Evolutionary conservation across 2,888 invertebrate genomes (phyloP).

Genomic region (Melanchra persicariae): DNA sequence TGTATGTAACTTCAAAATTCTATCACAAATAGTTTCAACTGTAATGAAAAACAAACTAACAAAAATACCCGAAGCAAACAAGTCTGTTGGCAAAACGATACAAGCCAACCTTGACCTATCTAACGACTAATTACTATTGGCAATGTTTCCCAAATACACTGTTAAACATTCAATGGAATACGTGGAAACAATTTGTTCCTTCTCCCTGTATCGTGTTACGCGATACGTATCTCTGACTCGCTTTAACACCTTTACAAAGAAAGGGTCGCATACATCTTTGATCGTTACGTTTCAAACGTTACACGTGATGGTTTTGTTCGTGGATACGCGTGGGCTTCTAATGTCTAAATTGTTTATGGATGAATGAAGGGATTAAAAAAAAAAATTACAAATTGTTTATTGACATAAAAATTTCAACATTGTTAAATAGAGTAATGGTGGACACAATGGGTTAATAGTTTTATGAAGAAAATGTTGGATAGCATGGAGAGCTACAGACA

Average conservation of each 20-base stretch:
- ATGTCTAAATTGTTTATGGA: constrained; percentile 37
- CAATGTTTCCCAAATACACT: constrained; percentile 73
- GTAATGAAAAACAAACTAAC: constrained; percentile 24
- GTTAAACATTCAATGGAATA: constrained; percentile 60
- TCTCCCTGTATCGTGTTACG: constrained; percentile 63
- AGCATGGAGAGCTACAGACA: no score
- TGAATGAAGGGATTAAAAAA: constrained; percentile 24
- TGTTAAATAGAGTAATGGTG: constrained; percentile 1
- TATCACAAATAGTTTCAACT: not conserved
- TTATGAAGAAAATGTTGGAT: not conserved
- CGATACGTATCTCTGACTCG: constrained; percentile 27
- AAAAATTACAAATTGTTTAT: no score
- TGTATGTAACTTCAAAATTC: not conserved
- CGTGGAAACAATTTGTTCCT: constrained; percentile 61
- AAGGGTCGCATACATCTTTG: constrained; percentile 17
- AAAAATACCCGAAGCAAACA: constrained; percentile 64
- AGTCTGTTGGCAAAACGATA: constrained; percentile 75
- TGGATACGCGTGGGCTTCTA: constrained; percentile 34
- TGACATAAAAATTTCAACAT: no score
- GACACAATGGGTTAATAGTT: not conserved
- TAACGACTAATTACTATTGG: constrained; percentile 83
- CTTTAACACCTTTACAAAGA: constrained; percentile 19
- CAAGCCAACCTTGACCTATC: constrained; percentile 83
- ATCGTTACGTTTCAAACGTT: constrained; percentile 40
- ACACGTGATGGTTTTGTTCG: constrained; percentile 27